Conservation (phyloP, 2,797 vertebrate genomes). For the Rallus crepitans region DNA sequence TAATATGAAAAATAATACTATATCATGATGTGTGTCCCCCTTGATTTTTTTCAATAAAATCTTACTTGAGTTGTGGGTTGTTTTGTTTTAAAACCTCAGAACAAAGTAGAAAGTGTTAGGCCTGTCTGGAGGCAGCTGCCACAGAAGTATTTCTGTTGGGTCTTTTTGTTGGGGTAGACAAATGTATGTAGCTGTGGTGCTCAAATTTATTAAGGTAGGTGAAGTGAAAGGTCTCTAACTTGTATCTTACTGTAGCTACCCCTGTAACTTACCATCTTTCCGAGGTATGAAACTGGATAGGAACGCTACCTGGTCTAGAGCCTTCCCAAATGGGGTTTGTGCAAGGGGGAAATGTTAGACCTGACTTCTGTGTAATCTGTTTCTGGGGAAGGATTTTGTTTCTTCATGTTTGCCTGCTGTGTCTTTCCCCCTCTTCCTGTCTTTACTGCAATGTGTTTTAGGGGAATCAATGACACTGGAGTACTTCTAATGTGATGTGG, state of each 20-base stretch:
- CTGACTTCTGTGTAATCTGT: background rate
- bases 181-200: background rate
- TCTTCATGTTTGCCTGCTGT: fast-evolving
- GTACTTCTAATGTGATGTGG: background rate
- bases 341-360: background rate
- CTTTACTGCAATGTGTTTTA: background rate
- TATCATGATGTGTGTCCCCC: background rate
- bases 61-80: background rate
- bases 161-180: background rate
- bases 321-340: background rate
- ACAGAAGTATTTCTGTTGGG: background rate
- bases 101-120: background rate
- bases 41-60: background rate
- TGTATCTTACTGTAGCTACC: background rate
- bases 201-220: background rate
- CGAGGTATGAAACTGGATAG: background rate
- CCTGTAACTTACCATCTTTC: background rate
- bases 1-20: background rate
- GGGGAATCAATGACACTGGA: background rate
- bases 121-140: background rate
- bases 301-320: background rate
- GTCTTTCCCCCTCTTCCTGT: background rate
- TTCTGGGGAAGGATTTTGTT: background rate
- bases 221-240: background rate
- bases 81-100: background rate